Base-by-base conservation (phyloP, 2,113 vertebrate genomes). In the Nannobrachium achirus region DNA sequence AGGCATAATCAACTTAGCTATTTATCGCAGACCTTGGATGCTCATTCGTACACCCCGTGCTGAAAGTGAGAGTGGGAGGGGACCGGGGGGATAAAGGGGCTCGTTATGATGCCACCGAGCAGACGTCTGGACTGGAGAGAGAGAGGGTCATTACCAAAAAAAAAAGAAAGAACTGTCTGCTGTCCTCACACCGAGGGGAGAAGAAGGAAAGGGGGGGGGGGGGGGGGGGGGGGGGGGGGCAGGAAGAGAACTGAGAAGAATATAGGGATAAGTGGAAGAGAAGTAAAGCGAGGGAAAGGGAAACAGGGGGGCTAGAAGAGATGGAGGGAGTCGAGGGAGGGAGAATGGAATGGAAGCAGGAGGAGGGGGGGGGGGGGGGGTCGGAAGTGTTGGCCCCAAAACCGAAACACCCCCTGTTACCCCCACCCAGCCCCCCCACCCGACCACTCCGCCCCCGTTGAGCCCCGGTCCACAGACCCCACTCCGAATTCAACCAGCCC, bases 381-480 rank as follows among this genome's bases (percentile, higher is more conserved):
- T 89, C 85, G 84, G 89, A 89, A 89, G 86, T 87, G 79, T 78
- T 75, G 62, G 56, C 74, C 83, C 84, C 81, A 72, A 69, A 79
- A 14, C 38, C 39, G 16, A 59, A 40, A 42, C 38, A 59, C 73
- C 74, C 79, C 78, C 87, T 79, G n/a, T n/a, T n/a, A 67, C 79
- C 66, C 52, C 78, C 58, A 51, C 56, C 46, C 45, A 3, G 11
- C 8, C n/a, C 38, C 33, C 38, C 15, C 6, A 7, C 48, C 1
- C 19, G 75, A 79, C 85, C 81, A 75, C 86, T 83, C 84, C 81
- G 79, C 76, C 64, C 84, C 79, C 81, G 79, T 80, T 85, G 84
- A 79, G 88, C 71, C 80, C 71, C 61, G 79, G 81, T 81, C 86
- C 88, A 13, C 13, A 14, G 46, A 13, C 46, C 25, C 38, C 2